phyloP scores from a whole-genome alignment of 2,797 vertebrate genomes.

The Leptodactylus fallax region DNA sequence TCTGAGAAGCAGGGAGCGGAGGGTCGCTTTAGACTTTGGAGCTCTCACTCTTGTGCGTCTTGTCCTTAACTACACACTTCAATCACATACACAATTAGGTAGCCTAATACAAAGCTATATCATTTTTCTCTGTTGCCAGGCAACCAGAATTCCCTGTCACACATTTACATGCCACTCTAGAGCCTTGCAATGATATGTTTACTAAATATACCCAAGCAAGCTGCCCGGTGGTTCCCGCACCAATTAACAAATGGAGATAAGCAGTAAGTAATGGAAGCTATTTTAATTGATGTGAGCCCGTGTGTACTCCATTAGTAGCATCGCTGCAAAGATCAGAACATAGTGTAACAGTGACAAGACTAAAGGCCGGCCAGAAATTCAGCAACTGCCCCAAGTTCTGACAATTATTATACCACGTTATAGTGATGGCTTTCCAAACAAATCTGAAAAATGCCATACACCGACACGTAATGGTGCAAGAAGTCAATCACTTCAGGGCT shows the following conservation, averaged over 20 bases:
- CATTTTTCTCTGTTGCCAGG: conserved; percentile 9
- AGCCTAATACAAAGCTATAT: background rate
- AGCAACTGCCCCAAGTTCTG: background rate
- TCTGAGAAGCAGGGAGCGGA: no score
- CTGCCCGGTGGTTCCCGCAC: background rate
- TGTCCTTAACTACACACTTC: background rate
- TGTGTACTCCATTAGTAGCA: background rate
- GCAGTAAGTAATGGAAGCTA: conserved; percentile 3
- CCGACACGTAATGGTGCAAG: no score
- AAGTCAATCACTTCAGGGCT: no score
- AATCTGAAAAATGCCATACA: no score
- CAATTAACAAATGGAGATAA: conserved; percentile 13
- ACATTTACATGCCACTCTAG: background rate
- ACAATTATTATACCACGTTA: no score
- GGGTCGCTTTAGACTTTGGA: no score
- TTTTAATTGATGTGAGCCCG: background rate
- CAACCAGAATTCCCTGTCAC: background rate
- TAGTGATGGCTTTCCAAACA: no score
- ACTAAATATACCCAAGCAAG: background rate
- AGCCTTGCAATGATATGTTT: background rate
- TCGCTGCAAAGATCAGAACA: background rate
- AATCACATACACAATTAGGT: background rate
- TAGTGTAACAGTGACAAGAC: background rate
- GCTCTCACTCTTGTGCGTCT: background rate
- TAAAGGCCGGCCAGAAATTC: background rate